phyloP scores from a whole-genome alignment of 2,797 vertebrate species.

The Tamandua tetradactyla region DNA sequence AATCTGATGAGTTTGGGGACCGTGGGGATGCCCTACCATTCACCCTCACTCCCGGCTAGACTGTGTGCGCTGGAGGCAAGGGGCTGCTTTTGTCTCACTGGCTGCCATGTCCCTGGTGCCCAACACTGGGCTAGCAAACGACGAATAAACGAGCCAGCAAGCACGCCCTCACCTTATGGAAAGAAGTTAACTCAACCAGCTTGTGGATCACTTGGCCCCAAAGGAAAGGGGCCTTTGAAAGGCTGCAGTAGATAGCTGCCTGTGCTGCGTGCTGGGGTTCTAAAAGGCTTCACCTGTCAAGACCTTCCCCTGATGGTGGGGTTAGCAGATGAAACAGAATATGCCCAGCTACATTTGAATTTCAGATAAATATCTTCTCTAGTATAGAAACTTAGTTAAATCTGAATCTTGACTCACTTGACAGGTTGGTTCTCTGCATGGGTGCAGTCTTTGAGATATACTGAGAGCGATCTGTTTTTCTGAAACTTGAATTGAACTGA shows the following conservation, averaged over 20 bases:
- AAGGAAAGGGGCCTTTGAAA: too few species aligned
- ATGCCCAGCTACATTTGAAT: not conserved
- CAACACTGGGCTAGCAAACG: not conserved
- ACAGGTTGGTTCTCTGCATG: too few species aligned
- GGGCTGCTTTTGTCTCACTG: not conserved
- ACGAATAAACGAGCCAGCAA: not conserved
- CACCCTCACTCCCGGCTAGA: not conserved
- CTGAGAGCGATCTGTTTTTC: not conserved
- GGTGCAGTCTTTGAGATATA: not conserved
- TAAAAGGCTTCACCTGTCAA: not conserved
- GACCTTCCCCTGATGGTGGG: not conserved
- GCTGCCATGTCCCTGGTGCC: fast-evolving
- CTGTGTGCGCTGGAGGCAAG: not conserved
- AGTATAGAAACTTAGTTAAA: too few species aligned
- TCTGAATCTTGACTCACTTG: too few species aligned
- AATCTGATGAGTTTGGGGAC: not conserved
- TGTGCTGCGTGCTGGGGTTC: not conserved
- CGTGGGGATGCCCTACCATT: not conserved
- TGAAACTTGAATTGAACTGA: not conserved
- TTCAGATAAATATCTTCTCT: not conserved
- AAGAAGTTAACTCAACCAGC: not conserved
- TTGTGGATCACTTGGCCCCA: not conserved
- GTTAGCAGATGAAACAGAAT: not conserved
- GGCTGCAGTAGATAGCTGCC: not conserved
- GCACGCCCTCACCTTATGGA: not conserved